Conservation (phyloP, 2,797 vertebrate genomes). For the Siniperca undulata region DNA sequence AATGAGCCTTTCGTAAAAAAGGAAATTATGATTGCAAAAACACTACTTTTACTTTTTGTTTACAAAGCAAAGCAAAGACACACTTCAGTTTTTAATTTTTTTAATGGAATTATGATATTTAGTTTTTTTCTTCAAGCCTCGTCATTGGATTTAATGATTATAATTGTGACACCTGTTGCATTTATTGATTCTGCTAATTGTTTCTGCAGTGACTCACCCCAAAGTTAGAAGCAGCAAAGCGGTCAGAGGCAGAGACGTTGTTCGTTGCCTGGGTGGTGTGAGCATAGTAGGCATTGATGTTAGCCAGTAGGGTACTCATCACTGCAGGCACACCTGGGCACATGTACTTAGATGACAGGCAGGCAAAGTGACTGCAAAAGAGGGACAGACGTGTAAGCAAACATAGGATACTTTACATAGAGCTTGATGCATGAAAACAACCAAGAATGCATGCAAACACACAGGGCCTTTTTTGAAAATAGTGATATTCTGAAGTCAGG, state of each 20-base stretch:
- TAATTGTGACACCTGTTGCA: not conserved
- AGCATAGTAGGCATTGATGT: constrained; percentile 99
- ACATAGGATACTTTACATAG: not conserved
- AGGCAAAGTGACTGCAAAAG: constrained; percentile 93
- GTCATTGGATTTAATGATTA: not conserved
- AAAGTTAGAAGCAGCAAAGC: constrained; percentile 98
- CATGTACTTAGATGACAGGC: constrained; percentile 99
- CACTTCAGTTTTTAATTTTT: not conserved
- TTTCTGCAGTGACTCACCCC: constrained; percentile 88
- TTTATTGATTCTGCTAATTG: not conserved
- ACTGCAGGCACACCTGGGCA: constrained; percentile 97
- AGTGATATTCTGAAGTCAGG: not conserved
- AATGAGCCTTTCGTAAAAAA: not conserved
- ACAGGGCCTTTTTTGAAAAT: not conserved
- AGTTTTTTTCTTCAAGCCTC: not conserved
- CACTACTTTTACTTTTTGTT: not conserved
- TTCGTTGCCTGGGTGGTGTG: constrained; percentile 98
- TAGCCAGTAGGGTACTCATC: constrained; percentile 98
- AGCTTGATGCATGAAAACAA: not conserved
- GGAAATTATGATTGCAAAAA: not conserved
- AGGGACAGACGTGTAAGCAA: constrained; percentile 27
- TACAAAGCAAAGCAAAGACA: not conserved
- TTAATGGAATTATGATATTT: not conserved
- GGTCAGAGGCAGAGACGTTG: constrained; percentile 97
- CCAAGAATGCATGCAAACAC: not conserved